Conservation (phyloP, 2,113 vertebrate species). For the Siniperca knerii region DNA sequence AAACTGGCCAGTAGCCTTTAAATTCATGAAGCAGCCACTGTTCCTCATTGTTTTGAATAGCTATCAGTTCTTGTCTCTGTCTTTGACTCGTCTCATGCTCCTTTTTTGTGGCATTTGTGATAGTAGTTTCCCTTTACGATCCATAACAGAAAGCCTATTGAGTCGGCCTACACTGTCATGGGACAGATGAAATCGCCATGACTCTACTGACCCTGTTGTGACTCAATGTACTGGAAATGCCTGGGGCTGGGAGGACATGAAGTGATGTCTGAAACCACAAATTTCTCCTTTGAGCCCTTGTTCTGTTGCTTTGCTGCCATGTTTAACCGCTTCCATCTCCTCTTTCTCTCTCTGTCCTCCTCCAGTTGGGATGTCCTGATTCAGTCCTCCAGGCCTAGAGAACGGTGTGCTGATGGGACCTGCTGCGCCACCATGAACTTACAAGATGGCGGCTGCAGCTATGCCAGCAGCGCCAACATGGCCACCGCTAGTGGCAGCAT, state of each 20-base stretch:
- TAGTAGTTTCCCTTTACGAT: constrained; percentile 36
- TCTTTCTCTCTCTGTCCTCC: constrained; percentile 43
- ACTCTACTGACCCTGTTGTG: constrained; percentile 45
- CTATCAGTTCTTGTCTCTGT: constrained; percentile 38
- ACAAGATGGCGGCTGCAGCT: constrained; percentile 92
- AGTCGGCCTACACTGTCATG: constrained; percentile 45
- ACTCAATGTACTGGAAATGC: constrained; percentile 45
- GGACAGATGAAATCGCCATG: constrained; percentile 41
- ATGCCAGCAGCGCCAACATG: constrained; percentile 72
- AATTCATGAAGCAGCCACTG: constrained; percentile 60
- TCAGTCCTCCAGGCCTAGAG: constrained; percentile 67
- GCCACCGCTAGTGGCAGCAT: constrained; percentile 72
- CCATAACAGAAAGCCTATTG: constrained; percentile 59
- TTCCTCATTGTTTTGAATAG: constrained; percentile 60
- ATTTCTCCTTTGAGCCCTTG: constrained; percentile 3
- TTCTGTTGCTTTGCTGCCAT: background rate
- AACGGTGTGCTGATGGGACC: constrained; percentile 90
- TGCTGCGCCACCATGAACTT: constrained; percentile 93
- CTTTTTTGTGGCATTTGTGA: constrained; percentile 20
- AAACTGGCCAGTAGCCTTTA: constrained; percentile 53
- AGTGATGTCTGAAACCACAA: constrained; percentile 8
- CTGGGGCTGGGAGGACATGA: constrained; percentile 6
- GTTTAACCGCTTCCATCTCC: constrained; percentile 15
- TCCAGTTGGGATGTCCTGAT: constrained; percentile 88
- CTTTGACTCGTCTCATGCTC: constrained; percentile 35